Conservation (phyloP, 2,888 invertebrate species). For the Diabrotica balteata region DNA sequence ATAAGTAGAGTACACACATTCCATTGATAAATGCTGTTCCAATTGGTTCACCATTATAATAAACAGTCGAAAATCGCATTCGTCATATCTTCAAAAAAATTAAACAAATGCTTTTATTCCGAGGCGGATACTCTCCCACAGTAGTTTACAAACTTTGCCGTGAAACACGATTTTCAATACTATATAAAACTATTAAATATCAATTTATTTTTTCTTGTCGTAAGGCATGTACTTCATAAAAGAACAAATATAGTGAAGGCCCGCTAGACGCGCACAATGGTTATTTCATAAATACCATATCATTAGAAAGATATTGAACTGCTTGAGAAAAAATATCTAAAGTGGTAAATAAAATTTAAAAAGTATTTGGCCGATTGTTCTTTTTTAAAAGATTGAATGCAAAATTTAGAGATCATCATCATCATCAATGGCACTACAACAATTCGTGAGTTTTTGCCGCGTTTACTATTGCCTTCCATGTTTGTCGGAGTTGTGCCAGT, state of each 20-base stretch:
- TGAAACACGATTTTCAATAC: slow-evolving; percentile 36
- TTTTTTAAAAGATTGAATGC: too few relatives aligned
- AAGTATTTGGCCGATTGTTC: too few relatives aligned
- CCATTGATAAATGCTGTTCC: slow-evolving; percentile 26
- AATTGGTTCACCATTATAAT: slow-evolving; percentile 20
- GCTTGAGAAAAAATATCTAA: too few relatives aligned
- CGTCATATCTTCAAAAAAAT: slow-evolving; percentile 28
- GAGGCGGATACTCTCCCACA: slow-evolving; percentile 28
- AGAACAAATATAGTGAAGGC: not conserved
- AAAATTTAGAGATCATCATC: too few relatives aligned
- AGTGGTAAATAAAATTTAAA: too few relatives aligned
- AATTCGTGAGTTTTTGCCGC: too few relatives aligned
- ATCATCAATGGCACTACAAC: too few relatives aligned
- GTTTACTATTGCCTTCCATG: too few relatives aligned
- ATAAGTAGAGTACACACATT: slow-evolving; percentile 23
- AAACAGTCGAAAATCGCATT: slow-evolving; percentile 26
- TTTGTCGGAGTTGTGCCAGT: too few relatives aligned
- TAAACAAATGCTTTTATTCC: slow-evolving; percentile 30
- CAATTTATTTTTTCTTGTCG: slow-evolving; percentile 30
- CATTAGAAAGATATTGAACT: too few relatives aligned
- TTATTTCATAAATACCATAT: too few relatives aligned
- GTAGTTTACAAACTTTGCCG: slow-evolving; percentile 28
- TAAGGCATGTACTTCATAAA: not conserved
- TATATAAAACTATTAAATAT: slow-evolving; percentile 32
- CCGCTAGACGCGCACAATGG: too few relatives aligned